Conservation (phyloP, 2,113 vertebrate species). For the Oncorhynchus tshawytscha region DNA sequence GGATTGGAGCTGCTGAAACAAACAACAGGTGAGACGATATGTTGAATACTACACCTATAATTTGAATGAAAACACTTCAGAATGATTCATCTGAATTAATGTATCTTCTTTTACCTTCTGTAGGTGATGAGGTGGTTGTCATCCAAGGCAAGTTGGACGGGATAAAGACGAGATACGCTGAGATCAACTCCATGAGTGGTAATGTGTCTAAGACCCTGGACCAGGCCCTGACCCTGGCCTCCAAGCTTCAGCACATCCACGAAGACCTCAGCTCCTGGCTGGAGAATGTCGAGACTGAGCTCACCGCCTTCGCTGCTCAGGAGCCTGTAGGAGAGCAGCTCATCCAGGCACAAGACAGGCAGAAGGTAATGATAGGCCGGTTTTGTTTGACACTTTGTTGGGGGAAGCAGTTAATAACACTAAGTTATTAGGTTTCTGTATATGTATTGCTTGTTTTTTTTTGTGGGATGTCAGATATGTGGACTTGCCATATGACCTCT, state of each 20-base stretch:
- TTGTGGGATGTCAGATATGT: too few species aligned
- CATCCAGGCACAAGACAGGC: constrained; percentile 78
- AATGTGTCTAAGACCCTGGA: constrained; percentile 84
- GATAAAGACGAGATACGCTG: constrained; percentile 90
- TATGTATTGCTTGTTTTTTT: too few species aligned
- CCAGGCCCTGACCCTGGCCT: constrained; percentile 81
- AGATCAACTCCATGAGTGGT: constrained; percentile 84
- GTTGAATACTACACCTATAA: neutral
- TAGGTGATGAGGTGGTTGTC: constrained; percentile 94
- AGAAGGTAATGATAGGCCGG: constrained; percentile 79
- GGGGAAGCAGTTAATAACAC: too few species aligned
- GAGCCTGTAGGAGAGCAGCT: constrained; percentile 77
- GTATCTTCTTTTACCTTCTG: neutral
- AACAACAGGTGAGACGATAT: constrained; percentile 82
- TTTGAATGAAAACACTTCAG: neutral
- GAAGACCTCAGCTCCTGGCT: constrained; percentile 85
- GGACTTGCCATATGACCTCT: too few species aligned
- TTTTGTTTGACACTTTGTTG: neutral
- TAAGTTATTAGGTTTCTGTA: neutral
- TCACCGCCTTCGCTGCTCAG: constrained; percentile 75
- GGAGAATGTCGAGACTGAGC: constrained; percentile 79
- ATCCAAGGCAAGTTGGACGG: constrained; percentile 96
- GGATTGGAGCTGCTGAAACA: constrained; percentile 95
- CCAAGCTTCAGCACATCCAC: constrained; percentile 76
- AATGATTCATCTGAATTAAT: neutral